These are phyloP conservation scores for Hypsopygia costalis DNA, from an alignment of 2,888 invertebrate species.

Conservation along the genomic window DNA sequence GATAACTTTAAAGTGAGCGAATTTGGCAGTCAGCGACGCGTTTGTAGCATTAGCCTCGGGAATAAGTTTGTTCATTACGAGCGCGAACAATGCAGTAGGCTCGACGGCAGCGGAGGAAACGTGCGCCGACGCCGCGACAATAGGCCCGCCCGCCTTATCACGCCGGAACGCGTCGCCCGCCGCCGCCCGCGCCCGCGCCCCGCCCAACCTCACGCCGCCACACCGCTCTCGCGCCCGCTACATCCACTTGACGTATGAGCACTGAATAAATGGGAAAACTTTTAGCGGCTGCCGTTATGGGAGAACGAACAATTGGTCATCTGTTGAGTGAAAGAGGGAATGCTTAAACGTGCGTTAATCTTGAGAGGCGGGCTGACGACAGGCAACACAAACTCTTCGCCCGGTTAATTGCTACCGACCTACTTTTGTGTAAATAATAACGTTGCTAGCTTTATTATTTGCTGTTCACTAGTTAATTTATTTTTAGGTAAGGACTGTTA, in stretches of 20 bases:
- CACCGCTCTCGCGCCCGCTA: constrained; percentile 24
- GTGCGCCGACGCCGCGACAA: constrained; percentile 78
- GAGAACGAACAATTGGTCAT: constrained; percentile 78
- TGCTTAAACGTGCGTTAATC: constrained; percentile 63
- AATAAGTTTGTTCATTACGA: constrained; percentile 79
- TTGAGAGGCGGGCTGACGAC: constrained; percentile 40
- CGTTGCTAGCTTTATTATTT: neutral
- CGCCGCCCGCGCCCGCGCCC: constrained; percentile 20
- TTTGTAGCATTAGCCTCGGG: constrained; percentile 67
- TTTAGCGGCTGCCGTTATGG: constrained; percentile 66
- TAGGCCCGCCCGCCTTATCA: constrained; percentile 70
- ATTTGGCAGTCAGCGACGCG: constrained; percentile 59
- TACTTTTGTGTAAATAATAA: constrained; percentile 21
- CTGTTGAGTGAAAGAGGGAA: constrained; percentile 54
- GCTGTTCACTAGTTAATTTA: neutral
- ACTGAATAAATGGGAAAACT: constrained; percentile 79
- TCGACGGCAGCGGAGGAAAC: constrained; percentile 75
- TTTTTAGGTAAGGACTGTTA: neutral
- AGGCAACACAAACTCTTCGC: constrained; percentile 33
- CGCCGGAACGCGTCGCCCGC: constrained; percentile 71
- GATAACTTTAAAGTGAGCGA: constrained; percentile 61
- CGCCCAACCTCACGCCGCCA: constrained; percentile 27
- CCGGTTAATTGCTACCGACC: constrained; percentile 37
- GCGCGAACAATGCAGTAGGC: constrained; percentile 72
- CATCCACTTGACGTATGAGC: constrained; percentile 66